Evolutionary conservation across 1,140 invertebrate species (phyloP).

Genomic region (Camponotus pennsylvanicus): DNA sequence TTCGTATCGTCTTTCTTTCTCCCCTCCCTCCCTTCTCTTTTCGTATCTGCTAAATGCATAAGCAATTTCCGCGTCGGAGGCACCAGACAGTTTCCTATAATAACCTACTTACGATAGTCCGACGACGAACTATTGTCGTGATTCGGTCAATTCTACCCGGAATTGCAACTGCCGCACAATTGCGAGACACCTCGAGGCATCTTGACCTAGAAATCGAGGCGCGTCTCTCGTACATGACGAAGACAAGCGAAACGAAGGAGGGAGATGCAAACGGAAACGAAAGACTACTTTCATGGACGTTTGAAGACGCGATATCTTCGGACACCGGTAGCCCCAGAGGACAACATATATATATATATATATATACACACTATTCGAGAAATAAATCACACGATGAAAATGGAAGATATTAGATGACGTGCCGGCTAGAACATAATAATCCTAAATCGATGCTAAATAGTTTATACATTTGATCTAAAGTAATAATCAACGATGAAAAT

Average conservation of each 20-base stretch:
- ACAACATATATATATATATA: slow-evolving; percentile 69
- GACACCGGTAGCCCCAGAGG: background rate
- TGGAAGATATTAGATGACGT: slow-evolving; percentile 66
- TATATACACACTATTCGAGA: slow-evolving; percentile 43
- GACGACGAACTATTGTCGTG: slow-evolving; percentile 75
- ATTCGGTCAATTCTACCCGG: slow-evolving; percentile 49
- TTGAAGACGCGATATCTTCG: slow-evolving; percentile 2
- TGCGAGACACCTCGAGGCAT: slow-evolving; percentile 19
- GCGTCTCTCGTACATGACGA: background rate
- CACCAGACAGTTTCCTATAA: slow-evolving; percentile 83
- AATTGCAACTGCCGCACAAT: slow-evolving; percentile 13
- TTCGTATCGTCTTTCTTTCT: background rate
- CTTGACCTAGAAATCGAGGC: slow-evolving; percentile 30
- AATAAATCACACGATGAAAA: slow-evolving; percentile 49
- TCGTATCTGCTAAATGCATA: slow-evolving; percentile 85
- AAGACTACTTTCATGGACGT: slow-evolving; percentile 18
- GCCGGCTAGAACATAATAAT: slow-evolving; percentile 57
- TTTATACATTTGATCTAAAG: background rate
- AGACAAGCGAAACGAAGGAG: background rate
- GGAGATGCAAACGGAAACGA: slow-evolving; percentile 4
- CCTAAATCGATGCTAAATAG: slow-evolving; percentile 54
- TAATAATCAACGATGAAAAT: background rate
- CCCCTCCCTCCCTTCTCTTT: slow-evolving; percentile 28
- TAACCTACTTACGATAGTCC: slow-evolving; percentile 80
- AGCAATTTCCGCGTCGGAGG: slow-evolving; percentile 84